Evolutionary conservation across 2,888 invertebrate genomes (phyloP).

Genomic region (Melinaea menophilus): DNA sequence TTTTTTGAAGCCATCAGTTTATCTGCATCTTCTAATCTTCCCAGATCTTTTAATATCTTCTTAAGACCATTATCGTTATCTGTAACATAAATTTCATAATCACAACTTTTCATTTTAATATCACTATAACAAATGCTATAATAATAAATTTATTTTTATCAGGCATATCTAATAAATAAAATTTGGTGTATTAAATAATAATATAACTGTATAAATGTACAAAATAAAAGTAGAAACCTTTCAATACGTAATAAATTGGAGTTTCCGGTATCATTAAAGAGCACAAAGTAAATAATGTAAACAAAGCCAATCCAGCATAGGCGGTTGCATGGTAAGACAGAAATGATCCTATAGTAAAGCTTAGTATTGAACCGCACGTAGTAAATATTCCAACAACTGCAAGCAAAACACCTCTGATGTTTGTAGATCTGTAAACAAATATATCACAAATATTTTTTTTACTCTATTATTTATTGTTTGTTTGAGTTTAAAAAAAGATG

Average conservation of each 20-base stretch:
- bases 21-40: constrained; percentile 42
- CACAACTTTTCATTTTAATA: not conserved
- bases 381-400: constrained; percentile 40
- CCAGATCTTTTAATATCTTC: constrained; percentile 37
- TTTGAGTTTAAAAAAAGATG: not conserved
- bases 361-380: constrained; percentile 40
- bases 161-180: too few species aligned
- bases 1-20: constrained; percentile 33
- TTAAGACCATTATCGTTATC: constrained; percentile 39
- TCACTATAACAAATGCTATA: not conserved
- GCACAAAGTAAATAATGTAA: constrained; percentile 26
- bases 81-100: constrained; percentile 30
- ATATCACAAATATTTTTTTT: not conserved
- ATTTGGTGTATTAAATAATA: not conserved
- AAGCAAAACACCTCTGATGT: constrained; percentile 45
- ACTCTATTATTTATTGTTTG: not conserved
- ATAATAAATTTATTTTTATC: too few species aligned
- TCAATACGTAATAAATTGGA: constrained; percentile 16
- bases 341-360: constrained; percentile 40
- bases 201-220: not conserved
- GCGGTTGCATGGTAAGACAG: constrained; percentile 34
- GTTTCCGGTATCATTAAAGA: constrained; percentile 16
- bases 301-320: constrained; percentile 37
- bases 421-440: constrained; percentile 42
- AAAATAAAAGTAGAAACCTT: not conserved